Percentiles rank a stretch among this genome's conserved stretches.
These are phyloP conservation scores for Burhinus oedicnemus DNA, from an alignment of 2,113 vertebrate genomes.

Conservation along the genomic window DNA sequence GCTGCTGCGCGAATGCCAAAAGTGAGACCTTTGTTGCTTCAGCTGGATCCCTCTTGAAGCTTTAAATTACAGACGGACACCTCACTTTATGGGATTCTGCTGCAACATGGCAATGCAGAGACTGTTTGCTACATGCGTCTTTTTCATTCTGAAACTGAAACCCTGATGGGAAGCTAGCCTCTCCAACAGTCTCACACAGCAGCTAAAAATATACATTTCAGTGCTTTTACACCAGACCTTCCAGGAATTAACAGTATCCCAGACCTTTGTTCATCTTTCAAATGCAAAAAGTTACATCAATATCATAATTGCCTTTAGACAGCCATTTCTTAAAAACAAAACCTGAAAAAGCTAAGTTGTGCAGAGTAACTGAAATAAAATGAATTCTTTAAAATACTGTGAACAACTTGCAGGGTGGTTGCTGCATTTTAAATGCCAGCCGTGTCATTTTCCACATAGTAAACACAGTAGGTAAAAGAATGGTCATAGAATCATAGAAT, in stretches of 20 bases:
- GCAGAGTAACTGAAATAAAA: not conserved
- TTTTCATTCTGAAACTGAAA: conserved; percentile 59
- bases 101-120: not conserved
- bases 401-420: not conserved
- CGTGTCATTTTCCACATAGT: not conserved
- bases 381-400: not conserved
- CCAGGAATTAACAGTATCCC: not conserved
- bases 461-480: not conserved
- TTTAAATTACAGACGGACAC: conserved; percentile 53
- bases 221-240: not conserved
- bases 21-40: conserved; percentile 39
- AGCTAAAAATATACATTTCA: not conserved
- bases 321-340: not conserved
- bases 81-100: conserved; percentile 31
- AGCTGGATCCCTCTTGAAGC: conserved; percentile 33
- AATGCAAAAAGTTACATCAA: not conserved
- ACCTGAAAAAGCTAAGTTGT: not conserved
- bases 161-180: conserved; percentile 23
- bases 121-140: conserved; percentile 14
- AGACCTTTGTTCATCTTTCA: not conserved
- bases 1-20: conserved; percentile 51
- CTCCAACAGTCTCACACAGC: not conserved
- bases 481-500: not conserved
- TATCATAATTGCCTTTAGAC: not conserved
- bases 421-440: not conserved